Conservation (phyloP, 1,140 invertebrate genomes). For the Bombus vancouverensis region DNA sequence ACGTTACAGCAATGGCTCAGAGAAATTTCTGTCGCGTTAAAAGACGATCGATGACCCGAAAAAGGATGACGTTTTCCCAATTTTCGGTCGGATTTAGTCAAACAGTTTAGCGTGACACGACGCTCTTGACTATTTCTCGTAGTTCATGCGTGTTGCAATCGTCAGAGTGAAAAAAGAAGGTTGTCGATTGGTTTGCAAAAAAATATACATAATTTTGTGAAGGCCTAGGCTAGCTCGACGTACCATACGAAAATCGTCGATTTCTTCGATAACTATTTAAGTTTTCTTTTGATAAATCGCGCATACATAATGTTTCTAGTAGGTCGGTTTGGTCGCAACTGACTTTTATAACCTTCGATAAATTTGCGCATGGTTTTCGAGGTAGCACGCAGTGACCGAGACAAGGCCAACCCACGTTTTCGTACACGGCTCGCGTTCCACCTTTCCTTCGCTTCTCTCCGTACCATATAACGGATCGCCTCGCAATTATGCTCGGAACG, state of each 20-base stretch:
- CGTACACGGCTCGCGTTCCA: neutral
- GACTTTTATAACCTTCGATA: conserved; percentile 32
- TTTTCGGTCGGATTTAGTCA: neutral
- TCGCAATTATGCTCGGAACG: neutral
- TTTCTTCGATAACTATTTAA: conserved; percentile 9
- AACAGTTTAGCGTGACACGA: neutral
- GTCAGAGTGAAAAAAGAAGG: too few relatives aligned
- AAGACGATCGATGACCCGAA: neutral
- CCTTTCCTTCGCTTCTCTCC: neutral
- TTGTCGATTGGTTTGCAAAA: too few relatives aligned
- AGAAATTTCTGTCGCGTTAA: neutral
- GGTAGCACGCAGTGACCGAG: neutral
- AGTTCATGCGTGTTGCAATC: too few relatives aligned
- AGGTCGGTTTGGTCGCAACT: neutral
- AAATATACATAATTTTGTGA: too few relatives aligned
- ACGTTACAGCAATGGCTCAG: neutral
- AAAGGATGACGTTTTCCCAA: neutral
- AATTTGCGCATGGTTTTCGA: conserved; percentile 37
- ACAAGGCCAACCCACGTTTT: conserved; percentile 10
- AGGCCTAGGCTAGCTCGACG: too few relatives aligned
- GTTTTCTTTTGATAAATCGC: conserved; percentile 41
- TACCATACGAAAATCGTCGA: neutral
- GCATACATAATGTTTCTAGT: conserved; percentile 31
- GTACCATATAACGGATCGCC: neutral
- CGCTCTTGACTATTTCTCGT: neutral